Conservation (phyloP, 2,888 invertebrate genomes). For the Tyria jacobaeae region DNA sequence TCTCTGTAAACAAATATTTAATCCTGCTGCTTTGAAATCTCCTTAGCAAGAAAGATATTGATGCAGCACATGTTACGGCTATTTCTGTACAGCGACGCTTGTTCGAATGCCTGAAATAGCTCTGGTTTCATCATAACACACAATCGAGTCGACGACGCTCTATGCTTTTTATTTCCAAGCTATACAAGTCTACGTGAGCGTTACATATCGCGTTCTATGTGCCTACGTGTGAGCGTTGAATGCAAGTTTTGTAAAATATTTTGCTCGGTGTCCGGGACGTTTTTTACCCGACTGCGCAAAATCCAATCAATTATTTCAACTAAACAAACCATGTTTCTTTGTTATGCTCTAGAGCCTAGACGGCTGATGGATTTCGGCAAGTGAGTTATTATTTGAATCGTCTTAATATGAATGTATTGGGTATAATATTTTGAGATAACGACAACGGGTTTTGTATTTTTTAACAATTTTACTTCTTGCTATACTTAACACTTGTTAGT, state of each 20-base stretch:
- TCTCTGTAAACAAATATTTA: too few relatives aligned
- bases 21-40: background rate
- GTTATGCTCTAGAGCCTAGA: too few relatives aligned
- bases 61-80: constrained; percentile 43
- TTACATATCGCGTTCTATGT: constrained; percentile 16
- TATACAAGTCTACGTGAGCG: constrained; percentile 15
- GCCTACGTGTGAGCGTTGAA: constrained; percentile 14
- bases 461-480: too few relatives aligned
- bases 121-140: constrained; percentile 59
- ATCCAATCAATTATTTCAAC: too few relatives aligned
- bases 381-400: too few relatives aligned
- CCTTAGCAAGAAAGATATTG: background rate
- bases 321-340: too few relatives aligned
- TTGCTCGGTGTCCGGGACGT: background rate
- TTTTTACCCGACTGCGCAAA: too few relatives aligned
- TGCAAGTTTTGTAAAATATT: constrained; percentile 7
- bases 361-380: too few relatives aligned
- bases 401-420: too few relatives aligned
- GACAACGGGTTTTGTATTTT: too few relatives aligned
- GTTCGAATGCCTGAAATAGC: constrained; percentile 62
- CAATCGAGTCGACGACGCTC: constrained; percentile 44
- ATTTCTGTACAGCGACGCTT: constrained; percentile 52
- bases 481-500: background rate
- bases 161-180: constrained; percentile 53
- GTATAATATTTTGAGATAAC: too few relatives aligned